phyloP scores from a whole-genome alignment of 2,113 vertebrate species.

The Lepidothrix coronata region DNA sequence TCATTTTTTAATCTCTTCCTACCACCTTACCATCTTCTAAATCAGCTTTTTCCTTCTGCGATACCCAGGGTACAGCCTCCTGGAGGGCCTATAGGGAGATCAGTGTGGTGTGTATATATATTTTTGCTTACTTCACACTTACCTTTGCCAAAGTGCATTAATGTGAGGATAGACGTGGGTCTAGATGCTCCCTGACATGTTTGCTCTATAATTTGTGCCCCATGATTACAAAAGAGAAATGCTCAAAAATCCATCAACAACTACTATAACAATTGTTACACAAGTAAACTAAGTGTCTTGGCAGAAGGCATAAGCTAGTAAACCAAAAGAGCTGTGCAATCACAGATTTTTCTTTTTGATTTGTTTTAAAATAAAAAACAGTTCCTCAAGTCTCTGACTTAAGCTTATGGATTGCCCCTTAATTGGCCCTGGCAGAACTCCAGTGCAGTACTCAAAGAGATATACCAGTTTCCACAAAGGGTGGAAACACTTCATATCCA shows the following conservation, averaged over 20 bases:
- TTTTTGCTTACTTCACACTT: neutral
- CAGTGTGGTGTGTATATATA: fast-evolving
- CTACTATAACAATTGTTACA: neutral
- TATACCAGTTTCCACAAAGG: neutral
- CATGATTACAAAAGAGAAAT: neutral
- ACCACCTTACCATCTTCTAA: neutral
- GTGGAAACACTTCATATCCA: neutral
- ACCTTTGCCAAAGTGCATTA: fast-evolving
- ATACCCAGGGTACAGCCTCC: fast-evolving
- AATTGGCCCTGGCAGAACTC: neutral
- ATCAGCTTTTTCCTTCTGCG: neutral
- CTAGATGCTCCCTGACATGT: neutral
- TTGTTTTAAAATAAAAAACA: neutral
- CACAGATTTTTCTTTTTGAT: neutral
- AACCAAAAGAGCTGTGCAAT: neutral
- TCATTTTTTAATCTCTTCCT: neutral
- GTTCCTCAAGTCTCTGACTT: neutral
- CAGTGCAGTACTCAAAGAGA: neutral
- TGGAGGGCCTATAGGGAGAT: fast-evolving
- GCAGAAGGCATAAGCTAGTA: neutral
- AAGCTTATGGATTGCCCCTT: neutral
- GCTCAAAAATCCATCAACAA: neutral
- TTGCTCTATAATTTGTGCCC: neutral
- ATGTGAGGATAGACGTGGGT: neutral
- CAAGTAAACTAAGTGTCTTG: neutral